These are phyloP conservation scores for Tychaedon coryphoeus DNA, from an alignment of 2,113 vertebrate genomes.

Conservation along the genomic window DNA sequence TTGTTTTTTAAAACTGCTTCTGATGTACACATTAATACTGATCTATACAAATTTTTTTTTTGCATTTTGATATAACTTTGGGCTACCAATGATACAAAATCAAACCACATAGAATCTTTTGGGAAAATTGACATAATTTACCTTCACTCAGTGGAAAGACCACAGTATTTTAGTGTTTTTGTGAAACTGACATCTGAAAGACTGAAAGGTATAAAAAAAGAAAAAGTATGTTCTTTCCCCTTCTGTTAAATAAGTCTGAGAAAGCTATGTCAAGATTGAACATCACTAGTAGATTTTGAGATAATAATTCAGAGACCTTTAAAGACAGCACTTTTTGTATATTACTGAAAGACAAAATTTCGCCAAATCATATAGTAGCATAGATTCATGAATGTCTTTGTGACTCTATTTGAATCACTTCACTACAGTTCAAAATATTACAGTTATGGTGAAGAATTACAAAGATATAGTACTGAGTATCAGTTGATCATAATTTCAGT, in stretches of 20 bases:
- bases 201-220: not conserved
- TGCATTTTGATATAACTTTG: not conserved
- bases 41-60: not conserved
- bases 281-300: not conserved
- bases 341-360: not conserved
- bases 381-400: not conserved
- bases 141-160: not conserved
- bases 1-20: not conserved
- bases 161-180: not conserved
- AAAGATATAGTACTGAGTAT: not conserved
- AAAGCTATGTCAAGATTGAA: not conserved
- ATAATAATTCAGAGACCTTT: not conserved
- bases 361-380: not conserved
- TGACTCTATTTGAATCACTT: not conserved
- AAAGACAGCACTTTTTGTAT: not conserved
- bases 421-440: not conserved
- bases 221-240: not conserved
- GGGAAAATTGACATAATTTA: not conserved
- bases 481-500: not conserved
- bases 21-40: not conserved
- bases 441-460: not conserved
- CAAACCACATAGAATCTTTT: not conserved
- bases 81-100: not conserved
- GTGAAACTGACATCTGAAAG: not conserved
- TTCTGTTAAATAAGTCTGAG: not conserved